Conservation (phyloP, 2,888 invertebrate genomes). For the Diabrotica balteata region DNA sequence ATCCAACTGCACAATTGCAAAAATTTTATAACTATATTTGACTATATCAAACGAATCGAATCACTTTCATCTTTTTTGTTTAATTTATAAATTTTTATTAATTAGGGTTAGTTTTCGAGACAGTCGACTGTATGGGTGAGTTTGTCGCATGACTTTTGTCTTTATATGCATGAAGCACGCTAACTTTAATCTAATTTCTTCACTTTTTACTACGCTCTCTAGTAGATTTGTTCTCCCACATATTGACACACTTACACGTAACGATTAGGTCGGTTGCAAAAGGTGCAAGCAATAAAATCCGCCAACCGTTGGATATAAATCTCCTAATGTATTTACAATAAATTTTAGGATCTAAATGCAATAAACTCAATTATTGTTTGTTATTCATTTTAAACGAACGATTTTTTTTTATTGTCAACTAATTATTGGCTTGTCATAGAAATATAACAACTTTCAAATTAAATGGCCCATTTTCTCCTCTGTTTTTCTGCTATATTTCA, state of each 20-base stretch:
- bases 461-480: too few species aligned
- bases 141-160: slow-evolving; percentile 45
- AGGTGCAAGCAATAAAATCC: background rate
- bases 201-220: slow-evolving; percentile 34
- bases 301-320: background rate
- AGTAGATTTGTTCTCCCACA: slow-evolving; percentile 16
- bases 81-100: slow-evolving; percentile 23
- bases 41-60: too few species aligned
- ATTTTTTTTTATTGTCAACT: too few species aligned
- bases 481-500: too few species aligned
- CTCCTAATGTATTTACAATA: background rate
- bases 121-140: slow-evolving; percentile 87
- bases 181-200: slow-evolving; percentile 44
- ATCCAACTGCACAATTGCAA: too few species aligned
- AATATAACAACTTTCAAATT: too few species aligned
- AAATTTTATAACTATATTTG: too few species aligned
- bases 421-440: too few species aligned
- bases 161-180: slow-evolving; percentile 38
- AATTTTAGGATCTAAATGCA: background rate
- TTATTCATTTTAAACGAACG: too few species aligned
- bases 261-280: slow-evolving; percentile 6
- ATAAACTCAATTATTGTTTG: too few species aligned
- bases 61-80: too few species aligned
- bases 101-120: slow-evolving; percentile 89
- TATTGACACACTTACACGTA: slow-evolving; percentile 22